Percentiles rank a stretch among this genome's conserved stretches.
Conservation (phyloP, 2,113 vertebrate species). For the Caranx melampygus region DNA sequence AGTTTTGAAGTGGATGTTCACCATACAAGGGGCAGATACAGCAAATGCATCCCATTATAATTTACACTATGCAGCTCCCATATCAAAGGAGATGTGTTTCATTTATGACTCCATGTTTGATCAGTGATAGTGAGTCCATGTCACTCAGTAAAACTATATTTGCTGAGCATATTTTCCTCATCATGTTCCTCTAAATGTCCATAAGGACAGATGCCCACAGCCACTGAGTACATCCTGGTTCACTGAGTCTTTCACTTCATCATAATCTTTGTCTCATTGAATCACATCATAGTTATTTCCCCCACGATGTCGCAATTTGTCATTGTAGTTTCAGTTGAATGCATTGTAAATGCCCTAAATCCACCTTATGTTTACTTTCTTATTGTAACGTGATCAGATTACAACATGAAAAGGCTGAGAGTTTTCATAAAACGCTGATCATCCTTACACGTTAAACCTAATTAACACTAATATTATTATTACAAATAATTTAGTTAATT, state of each 20-base stretch:
- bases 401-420: not conserved
- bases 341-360: conserved; percentile 73
- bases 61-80: not conserved
- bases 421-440: too few relatives aligned
- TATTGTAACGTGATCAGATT: conserved; percentile 47
- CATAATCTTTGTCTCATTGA: conserved; percentile 80
- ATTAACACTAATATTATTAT: conserved; percentile 9
- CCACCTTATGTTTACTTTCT: conserved; percentile 68
- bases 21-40: not conserved
- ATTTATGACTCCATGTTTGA: conserved; percentile 32
- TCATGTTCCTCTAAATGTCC: conserved; percentile 62
- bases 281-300: conserved; percentile 76
- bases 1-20: conserved; percentile 7
- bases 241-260: conserved; percentile 77
- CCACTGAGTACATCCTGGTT: conserved; percentile 68
- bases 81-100: conserved; percentile 14
- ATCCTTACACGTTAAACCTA: not conserved
- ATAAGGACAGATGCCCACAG: conserved; percentile 76
- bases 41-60: conserved; percentile 10
- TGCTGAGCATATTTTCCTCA: conserved; percentile 61
- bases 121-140: conserved; percentile 9
- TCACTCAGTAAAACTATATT: conserved; percentile 47
- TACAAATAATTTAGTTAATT: conserved; percentile 20
- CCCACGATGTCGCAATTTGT: conserved; percentile 71
- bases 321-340: conserved; percentile 69